Percentiles rank a stretch among this genome's conserved stretches.
phyloP scores from a whole-genome alignment of 2,797 vertebrate species.

The Eidolon dupreanum region DNA sequence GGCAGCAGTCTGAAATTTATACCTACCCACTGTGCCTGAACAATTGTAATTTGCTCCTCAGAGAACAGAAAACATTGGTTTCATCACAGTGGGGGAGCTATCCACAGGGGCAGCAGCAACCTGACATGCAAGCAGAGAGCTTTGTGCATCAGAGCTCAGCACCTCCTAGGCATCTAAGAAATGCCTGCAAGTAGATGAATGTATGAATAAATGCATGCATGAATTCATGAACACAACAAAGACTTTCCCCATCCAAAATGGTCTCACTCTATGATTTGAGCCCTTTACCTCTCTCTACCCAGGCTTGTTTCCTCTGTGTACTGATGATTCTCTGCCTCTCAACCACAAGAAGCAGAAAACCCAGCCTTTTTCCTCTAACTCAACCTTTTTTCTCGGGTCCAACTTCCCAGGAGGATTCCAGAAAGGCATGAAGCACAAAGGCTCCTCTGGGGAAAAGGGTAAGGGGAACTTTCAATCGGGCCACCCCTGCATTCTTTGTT shows the following conservation, averaged over 20 bases:
- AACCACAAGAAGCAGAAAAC: not conserved
- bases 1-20: not conserved
- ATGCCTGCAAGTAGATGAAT: not conserved
- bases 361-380: not conserved
- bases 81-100: not conserved
- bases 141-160: not conserved
- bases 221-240: not conserved
- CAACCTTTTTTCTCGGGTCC: not conserved
- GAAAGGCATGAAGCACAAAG: not conserved
- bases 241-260: not conserved
- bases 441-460: not conserved
- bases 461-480: not conserved
- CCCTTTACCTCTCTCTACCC: not conserved
- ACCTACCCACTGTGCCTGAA: not conserved
- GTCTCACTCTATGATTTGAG: not conserved
- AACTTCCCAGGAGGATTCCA: not conserved
- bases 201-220: not conserved
- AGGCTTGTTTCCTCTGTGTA: not conserved
- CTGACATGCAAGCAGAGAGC: not conserved
- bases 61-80: not conserved
- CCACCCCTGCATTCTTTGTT: conserved; percentile 12
- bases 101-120: not conserved
- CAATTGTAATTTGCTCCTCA: not conserved
- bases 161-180: not conserved
- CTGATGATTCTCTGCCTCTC: not conserved